Evolutionary conservation across 2,797 vertebrate species (phyloP).

Genomic region (Gadopsis marmoratus): DNA sequence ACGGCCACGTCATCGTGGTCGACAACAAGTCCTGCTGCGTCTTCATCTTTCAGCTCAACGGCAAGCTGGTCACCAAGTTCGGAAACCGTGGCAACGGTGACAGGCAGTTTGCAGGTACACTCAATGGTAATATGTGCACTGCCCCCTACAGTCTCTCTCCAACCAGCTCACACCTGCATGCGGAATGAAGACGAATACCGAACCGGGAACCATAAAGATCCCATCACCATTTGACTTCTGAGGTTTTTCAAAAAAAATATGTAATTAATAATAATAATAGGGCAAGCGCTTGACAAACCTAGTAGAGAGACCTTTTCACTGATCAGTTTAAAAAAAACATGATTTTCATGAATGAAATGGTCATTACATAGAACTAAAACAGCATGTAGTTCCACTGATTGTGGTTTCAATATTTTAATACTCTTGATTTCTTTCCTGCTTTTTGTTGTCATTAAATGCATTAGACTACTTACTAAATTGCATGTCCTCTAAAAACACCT

Average conservation of each 20-base stretch:
- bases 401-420: neutral
- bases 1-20: constrained; percentile 97
- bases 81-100: constrained; percentile 97
- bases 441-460: constrained; percentile 8
- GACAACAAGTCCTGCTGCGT: constrained; percentile 99
- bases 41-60: constrained; percentile 96
- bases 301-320: neutral
- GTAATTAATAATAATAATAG: neutral
- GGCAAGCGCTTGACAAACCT: too few relatives aligned
- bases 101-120: constrained; percentile 99
- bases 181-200: constrained; percentile 54
- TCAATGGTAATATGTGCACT: constrained; percentile 84
- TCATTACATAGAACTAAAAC: neutral
- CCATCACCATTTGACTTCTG: neutral
- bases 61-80: constrained; percentile 97
- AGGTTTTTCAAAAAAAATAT: neutral
- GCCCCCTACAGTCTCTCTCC: constrained; percentile 41
- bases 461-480: neutral
- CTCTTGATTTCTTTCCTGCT: neutral
- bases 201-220: constrained; percentile 34
- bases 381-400: constrained; percentile 8
- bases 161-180: constrained; percentile 82
- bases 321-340: neutral
- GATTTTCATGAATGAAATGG: neutral
- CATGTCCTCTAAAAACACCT: constrained; percentile 32